Conservation (phyloP, 2,888 invertebrate genomes). For the Eristalis tenax region DNA sequence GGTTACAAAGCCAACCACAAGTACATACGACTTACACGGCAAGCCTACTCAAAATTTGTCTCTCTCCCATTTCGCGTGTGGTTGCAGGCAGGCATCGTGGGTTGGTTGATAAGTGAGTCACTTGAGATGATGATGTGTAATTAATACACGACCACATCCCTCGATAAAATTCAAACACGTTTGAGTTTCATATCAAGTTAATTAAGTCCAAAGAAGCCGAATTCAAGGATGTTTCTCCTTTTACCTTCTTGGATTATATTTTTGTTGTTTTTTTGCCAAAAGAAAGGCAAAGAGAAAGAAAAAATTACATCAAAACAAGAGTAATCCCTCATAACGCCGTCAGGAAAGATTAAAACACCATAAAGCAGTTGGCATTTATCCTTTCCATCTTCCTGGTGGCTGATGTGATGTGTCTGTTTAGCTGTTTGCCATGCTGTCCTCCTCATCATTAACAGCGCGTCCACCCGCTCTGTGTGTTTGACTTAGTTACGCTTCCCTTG, state of each 20-base stretch:
- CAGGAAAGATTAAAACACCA: conserved; percentile 58
- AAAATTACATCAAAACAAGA: conserved; percentile 2
- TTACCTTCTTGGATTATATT: not conserved
- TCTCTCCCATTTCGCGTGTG: not conserved
- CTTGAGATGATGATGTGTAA: not conserved
- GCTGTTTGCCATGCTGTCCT: conserved; percentile 6
- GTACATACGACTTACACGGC: not conserved
- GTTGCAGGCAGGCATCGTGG: not conserved
- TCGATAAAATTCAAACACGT: too few relatives aligned
- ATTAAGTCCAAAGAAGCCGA: not conserved
- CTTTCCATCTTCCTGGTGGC: conserved; percentile 32
- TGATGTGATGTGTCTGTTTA: conserved; percentile 8
- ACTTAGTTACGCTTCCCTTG: conserved; percentile 62
- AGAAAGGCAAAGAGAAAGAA: not conserved
- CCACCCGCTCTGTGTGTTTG: conserved; percentile 18
- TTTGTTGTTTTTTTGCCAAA: not conserved
- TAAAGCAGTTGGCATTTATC: conserved; percentile 44
- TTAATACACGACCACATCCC: not conserved
- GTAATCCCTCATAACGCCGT: conserved; percentile 35
- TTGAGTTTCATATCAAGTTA: not conserved
- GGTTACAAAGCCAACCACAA: not conserved
- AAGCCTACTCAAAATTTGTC: not conserved
- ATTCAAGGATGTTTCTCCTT: not conserved
- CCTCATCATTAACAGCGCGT: conserved; percentile 44
- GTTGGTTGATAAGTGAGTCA: not conserved